Conservation (phyloP, 2,113 vertebrate species). For the Neogale vison region DNA sequence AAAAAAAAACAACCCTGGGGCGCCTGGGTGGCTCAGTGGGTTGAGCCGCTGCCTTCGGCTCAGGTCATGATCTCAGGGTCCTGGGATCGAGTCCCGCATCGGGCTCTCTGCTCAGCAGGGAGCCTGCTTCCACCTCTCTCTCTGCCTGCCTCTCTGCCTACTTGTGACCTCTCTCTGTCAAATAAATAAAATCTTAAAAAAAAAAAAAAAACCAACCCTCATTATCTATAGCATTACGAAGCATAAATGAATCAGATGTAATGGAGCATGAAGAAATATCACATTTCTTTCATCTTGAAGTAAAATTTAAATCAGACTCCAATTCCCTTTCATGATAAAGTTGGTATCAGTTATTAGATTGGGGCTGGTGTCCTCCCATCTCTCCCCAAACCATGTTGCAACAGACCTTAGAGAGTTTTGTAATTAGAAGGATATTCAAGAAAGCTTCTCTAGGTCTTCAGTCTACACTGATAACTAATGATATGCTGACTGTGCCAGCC, state of each 20-base stretch:
- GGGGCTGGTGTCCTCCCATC: background rate
- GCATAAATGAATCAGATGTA: background rate
- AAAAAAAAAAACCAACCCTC: background rate
- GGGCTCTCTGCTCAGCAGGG: too few relatives aligned
- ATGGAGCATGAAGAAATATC: background rate
- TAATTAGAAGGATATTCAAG: background rate
- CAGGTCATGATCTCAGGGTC: too few relatives aligned
- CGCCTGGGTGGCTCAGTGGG: too few relatives aligned
- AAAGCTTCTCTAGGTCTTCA: background rate
- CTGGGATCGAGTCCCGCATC: too few relatives aligned
- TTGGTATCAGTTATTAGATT: background rate
- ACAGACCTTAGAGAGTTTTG: background rate
- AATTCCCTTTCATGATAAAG: background rate
- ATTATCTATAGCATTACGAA: background rate
- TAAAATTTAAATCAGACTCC: background rate
- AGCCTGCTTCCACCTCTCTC: too few relatives aligned
- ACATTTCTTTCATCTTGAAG: constrained; percentile 25
- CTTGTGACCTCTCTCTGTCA: too few relatives aligned
- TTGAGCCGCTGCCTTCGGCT: too few relatives aligned
- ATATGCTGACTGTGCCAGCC: background rate
- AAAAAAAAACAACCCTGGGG: background rate
- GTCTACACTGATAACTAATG: background rate
- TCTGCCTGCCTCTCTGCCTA: too few relatives aligned
- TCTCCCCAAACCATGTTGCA: background rate
- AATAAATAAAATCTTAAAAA: too few relatives aligned